Evolutionary conservation across 37 sponge, comb jelly and placozoan species (phyloP).

Genomic region (Aphrocallistes beatrix): DNA sequence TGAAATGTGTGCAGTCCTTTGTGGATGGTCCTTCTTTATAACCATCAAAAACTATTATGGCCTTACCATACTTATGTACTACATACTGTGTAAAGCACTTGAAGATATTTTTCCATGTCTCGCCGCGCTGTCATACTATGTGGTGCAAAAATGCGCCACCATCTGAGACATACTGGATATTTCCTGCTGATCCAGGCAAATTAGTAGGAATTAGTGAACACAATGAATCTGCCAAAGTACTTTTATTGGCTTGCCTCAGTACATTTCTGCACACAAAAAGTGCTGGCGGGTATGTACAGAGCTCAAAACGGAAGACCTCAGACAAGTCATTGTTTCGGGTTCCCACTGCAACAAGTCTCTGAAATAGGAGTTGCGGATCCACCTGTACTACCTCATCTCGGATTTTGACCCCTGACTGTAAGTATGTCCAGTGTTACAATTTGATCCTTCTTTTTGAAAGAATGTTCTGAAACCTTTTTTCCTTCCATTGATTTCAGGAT

Average conservation of each 20-base stretch:
- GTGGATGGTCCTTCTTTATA: constrained; percentile 27
- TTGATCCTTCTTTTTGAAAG: constrained; percentile 30
- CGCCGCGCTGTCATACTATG: constrained; percentile 21
- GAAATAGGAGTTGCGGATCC: constrained; percentile 33
- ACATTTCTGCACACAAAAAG: constrained; percentile 23
- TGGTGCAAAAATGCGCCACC: constrained; percentile 18
- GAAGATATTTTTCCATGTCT: constrained; percentile 23
- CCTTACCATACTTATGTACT: constrained; percentile 22
- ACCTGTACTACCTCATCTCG: constrained; percentile 20
- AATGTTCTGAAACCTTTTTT: constrained; percentile 24
- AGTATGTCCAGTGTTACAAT: constrained; percentile 1
- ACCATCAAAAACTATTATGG: constrained; percentile 37
- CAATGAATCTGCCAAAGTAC: constrained; percentile 21
- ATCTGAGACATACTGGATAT: constrained; percentile 25
- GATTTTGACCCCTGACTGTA: not conserved
- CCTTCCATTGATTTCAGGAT: constrained; percentile 29
- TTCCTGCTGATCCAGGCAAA: not conserved
- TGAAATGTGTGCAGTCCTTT: constrained; percentile 32
- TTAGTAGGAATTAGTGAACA: not conserved
- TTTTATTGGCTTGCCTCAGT: constrained; percentile 28
- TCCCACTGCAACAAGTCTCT: constrained; percentile 21
- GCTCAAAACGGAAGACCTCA: constrained; percentile 22
- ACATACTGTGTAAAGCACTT: constrained; percentile 21
- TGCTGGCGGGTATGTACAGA: constrained; percentile 31
- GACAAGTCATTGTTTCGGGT: not conserved